Evolutionary conservation across 2,797 vertebrate genomes (phyloP), one percentile per base, ranked within the genome.

Genomic region (Aulostomus chinensis): DNA sequence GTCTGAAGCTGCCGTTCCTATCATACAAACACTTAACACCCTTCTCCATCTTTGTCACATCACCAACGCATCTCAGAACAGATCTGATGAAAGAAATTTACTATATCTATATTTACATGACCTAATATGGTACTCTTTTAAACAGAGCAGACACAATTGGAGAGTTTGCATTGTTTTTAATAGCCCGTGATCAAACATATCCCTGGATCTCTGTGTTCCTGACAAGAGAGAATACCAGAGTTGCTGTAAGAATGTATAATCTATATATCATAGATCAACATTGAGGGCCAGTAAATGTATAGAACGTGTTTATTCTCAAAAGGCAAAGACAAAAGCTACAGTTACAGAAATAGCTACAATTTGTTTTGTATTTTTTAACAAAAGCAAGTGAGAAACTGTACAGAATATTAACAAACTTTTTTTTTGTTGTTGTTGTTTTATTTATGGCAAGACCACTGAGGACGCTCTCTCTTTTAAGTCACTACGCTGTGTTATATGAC

Each of bases 321-420:
- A n/a, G 61, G 50, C 76, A 76, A 75, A 78, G 63, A 78, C 73
- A 73, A 74, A 82, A 80, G 77, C 80, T 82, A 84, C 72, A 58
- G 49, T 58, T 70, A 78, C 62, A 68, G 73, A 79, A 79, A 73
- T 61, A 77, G 71, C 69, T 77, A 84, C 78, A 58, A 43, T 46
- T 66, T 30, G 8, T 31, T 50, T 40, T 31, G 3, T 58, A 55
- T 59, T 38, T 11, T 45, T 70, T 56, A 82, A 71, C 59, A 78
- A 86, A 80, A 68, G 59, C 68, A 54, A 72, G 63, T 78, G 72
- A 78, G 73, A 85, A 86, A 79, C 73, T 85, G 61, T 83, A 81
- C 74, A 84, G 35, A 71, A 50, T 78, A 67, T 75, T 57, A 64
- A 80, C 67, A 62, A 43, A 14, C 3, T n/a, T 36, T 22, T 22